Evolutionary conservation across 2,113 vertebrate species (phyloP).

Genomic region (Pseudolaguvia tuberculata): DNA sequence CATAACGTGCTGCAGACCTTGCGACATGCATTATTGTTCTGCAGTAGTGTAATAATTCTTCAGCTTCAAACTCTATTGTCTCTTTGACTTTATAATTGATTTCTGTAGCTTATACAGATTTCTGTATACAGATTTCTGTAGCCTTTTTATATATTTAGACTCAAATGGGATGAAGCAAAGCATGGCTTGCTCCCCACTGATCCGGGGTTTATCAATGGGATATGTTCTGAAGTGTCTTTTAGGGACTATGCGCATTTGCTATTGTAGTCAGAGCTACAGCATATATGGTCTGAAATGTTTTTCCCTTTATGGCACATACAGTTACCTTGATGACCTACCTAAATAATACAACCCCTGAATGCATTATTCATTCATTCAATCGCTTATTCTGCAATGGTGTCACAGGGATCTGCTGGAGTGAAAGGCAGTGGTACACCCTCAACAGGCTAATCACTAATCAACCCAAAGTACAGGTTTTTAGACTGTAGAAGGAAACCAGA

Average conservation of each 20-base stretch:
- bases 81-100: background rate
- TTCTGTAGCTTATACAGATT: background rate
- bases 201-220: constrained; percentile 5
- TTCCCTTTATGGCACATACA: too few species aligned
- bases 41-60: background rate
- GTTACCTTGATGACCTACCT: too few species aligned
- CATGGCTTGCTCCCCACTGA: background rate
- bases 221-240: background rate
- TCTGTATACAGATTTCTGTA: too few species aligned
- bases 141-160: background rate
- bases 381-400: too few species aligned
- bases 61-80: background rate
- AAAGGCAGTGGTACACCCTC: too few species aligned
- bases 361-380: too few species aligned
- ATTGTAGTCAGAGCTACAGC: background rate
- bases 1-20: background rate
- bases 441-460: too few species aligned
- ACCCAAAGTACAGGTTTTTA: too few species aligned
- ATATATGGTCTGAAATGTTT: background rate
- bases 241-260: background rate
- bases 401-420: too few species aligned
- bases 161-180: background rate
- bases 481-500: too few species aligned
- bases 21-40: background rate
- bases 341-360: too few species aligned